A percentile compares a stretch with the other conserved stretches of the same genome.
Evolutionary conservation across 2,113 vertebrate species (phyloP).

Genomic region (Pavo muticus): DNA sequence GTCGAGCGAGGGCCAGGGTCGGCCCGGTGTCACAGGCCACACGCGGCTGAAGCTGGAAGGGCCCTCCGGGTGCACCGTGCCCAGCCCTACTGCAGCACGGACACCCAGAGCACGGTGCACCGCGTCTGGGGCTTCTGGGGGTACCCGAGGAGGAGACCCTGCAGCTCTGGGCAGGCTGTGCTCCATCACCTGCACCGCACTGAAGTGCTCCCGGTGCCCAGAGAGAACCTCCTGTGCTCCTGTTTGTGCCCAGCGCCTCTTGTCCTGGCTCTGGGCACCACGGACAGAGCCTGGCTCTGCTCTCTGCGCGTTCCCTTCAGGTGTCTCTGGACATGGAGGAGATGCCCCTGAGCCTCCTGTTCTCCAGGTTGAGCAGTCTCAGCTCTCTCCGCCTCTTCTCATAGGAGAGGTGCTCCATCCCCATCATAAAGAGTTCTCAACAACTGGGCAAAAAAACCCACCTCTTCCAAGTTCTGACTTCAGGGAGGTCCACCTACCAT

Average conservation of each 20-base stretch:
- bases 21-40: too few relatives aligned
- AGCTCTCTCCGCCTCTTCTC: neutral
- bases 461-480: neutral
- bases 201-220: neutral
- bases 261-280: neutral
- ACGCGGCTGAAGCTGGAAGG: too few relatives aligned
- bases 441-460: neutral
- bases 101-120: neutral
- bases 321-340: neutral
- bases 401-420: neutral
- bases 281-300: neutral
- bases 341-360: neutral
- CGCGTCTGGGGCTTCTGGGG: neutral
- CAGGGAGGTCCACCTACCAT: rapidly evolving
- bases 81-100: neutral
- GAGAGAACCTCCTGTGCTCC: neutral
- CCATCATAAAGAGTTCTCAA: neutral
- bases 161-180: neutral
- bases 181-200: neutral
- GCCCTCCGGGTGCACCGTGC: too few relatives aligned
- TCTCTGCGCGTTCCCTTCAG: neutral
- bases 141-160: neutral
- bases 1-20: neutral
- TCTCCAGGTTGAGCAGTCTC: neutral
- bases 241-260: neutral